A percentile compares a stretch with the other conserved stretches of the same genome.
Conservation (phyloP, 2,888 invertebrate genomes). For the Drosophila kambysellisi region DNA sequence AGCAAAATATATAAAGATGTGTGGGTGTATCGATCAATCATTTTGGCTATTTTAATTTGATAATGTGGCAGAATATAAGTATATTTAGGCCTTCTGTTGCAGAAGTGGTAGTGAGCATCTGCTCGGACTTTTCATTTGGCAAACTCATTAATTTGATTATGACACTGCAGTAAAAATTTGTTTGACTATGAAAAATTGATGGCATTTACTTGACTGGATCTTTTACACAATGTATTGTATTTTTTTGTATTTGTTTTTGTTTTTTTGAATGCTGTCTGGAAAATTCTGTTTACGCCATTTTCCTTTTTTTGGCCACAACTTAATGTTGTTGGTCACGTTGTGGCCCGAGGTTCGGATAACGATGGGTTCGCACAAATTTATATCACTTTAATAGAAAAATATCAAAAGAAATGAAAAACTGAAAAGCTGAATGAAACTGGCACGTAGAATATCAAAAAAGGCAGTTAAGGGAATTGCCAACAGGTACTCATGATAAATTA, state of each 20-base stretch:
- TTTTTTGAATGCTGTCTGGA: conserved; percentile 32
- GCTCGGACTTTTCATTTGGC: conserved; percentile 29
- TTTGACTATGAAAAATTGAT: conserved; percentile 63
- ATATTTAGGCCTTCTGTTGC: not conserved
- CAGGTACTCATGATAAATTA: conserved; percentile 75
- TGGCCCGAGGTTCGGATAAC: conserved; percentile 3
- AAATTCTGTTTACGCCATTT: conserved; percentile 56
- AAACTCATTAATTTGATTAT: conserved; percentile 71
- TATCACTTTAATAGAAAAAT: conserved; percentile 62
- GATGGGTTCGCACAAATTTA: conserved; percentile 48
- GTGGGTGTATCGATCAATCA: conserved; percentile 36
- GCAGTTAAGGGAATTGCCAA: conserved; percentile 25
- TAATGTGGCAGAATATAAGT: conserved; percentile 25
- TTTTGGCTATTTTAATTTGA: conserved; percentile 18
- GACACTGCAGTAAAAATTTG: conserved; percentile 61
- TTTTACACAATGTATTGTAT: conserved; percentile 31
- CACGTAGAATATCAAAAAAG: conserved; percentile 32
- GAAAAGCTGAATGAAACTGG: conserved; percentile 47
- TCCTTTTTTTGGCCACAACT: conserved; percentile 41
- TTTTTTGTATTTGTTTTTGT: not conserved
- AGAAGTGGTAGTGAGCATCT: conserved; percentile 4
- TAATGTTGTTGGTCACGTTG: conserved; percentile 34
- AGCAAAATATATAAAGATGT: not conserved
- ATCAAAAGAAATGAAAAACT: conserved; percentile 54
- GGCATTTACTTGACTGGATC: conserved; percentile 37